Base-by-base conservation (phyloP, 2,888 invertebrate species). In the Stenolophus ochropezus region DNA sequence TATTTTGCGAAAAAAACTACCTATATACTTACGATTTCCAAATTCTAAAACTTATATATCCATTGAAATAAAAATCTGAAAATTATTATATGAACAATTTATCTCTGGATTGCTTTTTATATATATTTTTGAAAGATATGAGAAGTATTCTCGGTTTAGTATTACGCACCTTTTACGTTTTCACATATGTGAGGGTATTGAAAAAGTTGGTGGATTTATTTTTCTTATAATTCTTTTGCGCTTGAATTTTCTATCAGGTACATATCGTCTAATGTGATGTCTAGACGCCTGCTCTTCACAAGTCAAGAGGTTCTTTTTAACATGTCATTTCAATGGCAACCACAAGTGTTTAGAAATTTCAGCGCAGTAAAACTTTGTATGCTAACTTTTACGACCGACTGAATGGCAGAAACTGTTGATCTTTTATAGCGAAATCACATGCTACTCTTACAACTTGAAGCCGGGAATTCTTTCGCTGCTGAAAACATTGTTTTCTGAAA, bases 271-370 rank as follows among this genome's bases (percentile, higher is more conserved):
- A 69, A 33, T 69, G 33, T 42, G 69, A 42, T 47, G 69, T 18
- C 33, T 69, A 69, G 47, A 42, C 69, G 18, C 21, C 4, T 6
- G 42, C 69, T 42, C 69, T 73, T 21, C 8, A 23, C 18, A 49
- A 27, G 65, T 65, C 65, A 33, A 69, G 33, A 69, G 27, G 33
- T 69, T 69, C 27, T 33, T 69, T 61, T 61, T 23, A 58, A 33
- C 33, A 20, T 69, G 33, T 33, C 33, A 18, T 33, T 27, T 33
- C 65, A 69, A 14, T 27, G 23, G 27, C 14, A 23, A 23, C 23
- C 61, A 61, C 27, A 61, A 61, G 61, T 16, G 16, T 53, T 53
- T 53, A 2, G 2, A 61, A 61, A 61, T 61, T 25, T 61, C 14
- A 25, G 5, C 23, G 25, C 14, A 14, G 21, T 23, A 61, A 25